Evolutionary conservation across 2,797 vertebrate genomes (phyloP).

Genomic region (Melanotaenia nigrans): DNA sequence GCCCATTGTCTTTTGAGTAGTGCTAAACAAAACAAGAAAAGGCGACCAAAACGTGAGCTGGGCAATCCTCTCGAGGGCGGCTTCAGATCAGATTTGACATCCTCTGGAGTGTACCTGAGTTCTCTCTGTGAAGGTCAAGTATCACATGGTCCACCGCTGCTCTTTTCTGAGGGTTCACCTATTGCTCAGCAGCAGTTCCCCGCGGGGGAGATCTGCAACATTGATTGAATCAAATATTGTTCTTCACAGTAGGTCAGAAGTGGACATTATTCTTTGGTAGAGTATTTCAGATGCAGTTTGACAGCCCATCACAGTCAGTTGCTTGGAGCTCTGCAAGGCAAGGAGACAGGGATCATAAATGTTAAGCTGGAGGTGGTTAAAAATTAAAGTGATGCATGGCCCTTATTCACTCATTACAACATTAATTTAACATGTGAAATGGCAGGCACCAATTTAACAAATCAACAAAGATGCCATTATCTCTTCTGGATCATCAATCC

Average conservation of each 20-base stretch:
- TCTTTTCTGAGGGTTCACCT: conserved; percentile 67
- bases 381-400: conserved; percentile 43
- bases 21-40: conserved; percentile 39
- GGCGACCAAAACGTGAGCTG: conserved; percentile 48
- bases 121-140: conserved; percentile 74
- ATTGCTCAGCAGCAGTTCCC: conserved; percentile 63
- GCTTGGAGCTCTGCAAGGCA: conserved; percentile 61
- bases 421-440: conserved; percentile 55
- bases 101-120: conserved; percentile 69
- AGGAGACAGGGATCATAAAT: conserved; percentile 58
- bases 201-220: conserved; percentile 47
- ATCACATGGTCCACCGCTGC: conserved; percentile 75
- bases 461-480: conserved; percentile 70
- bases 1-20: conserved; percentile 57
- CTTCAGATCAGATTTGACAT: conserved; percentile 72
- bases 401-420: conserved; percentile 53
- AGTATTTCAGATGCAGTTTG: conserved; percentile 60
- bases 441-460: conserved; percentile 62
- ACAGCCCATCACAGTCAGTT: conserved; percentile 65
- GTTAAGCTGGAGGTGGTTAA: conserved; percentile 41
- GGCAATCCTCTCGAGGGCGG: conserved; percentile 54
- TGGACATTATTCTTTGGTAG: conserved; percentile 66
- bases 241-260: conserved; percentile 71
- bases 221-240: conserved; percentile 69
- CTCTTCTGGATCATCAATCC: conserved; percentile 62